Evolutionary conservation across 2,113 vertebrate genomes (phyloP).

Genomic region (Malurus elegans): DNA sequence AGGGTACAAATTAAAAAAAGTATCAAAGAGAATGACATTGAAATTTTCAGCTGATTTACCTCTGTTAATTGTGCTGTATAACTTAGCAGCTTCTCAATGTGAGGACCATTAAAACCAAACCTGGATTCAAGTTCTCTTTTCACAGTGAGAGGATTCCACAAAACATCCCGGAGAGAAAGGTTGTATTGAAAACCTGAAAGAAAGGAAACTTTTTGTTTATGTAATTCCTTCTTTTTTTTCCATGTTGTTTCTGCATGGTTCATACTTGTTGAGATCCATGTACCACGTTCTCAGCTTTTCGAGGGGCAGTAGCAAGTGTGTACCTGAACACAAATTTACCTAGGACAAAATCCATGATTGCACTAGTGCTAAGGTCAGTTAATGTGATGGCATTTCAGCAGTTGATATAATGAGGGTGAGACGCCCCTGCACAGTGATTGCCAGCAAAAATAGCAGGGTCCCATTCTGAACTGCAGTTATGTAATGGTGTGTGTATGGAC

Average conservation of each 20-base stretch:
- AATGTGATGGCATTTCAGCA: not conserved
- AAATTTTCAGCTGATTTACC: slow-evolving; percentile 20
- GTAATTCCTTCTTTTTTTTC: not conserved
- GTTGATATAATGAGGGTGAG: not conserved
- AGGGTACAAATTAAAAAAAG: not conserved
- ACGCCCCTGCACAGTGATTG: not conserved
- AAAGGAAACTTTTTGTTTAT: not conserved
- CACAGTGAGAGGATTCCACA: slow-evolving; percentile 44
- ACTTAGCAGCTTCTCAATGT: slow-evolving; percentile 36
- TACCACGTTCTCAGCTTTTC: not conserved
- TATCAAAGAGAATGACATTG: not conserved
- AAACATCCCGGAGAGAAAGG: slow-evolving; percentile 17
- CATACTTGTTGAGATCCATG: not conserved
- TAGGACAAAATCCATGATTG: not conserved
- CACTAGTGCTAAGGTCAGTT: not conserved
- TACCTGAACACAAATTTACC: not conserved
- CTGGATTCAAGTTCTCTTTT: slow-evolving; percentile 42
- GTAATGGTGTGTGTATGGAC: not conserved
- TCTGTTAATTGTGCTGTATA: slow-evolving; percentile 32
- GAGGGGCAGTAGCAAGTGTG: not conserved
- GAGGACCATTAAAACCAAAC: slow-evolving; percentile 49
- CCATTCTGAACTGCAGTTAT: not conserved
- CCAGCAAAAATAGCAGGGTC: not conserved
- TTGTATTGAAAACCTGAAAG: slow-evolving; percentile 39
- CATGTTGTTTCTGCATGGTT: not conserved